These are phyloP conservation scores for Parelbella ahira DNA, from an alignment of 2,888 invertebrate species.

Conservation along the genomic window DNA sequence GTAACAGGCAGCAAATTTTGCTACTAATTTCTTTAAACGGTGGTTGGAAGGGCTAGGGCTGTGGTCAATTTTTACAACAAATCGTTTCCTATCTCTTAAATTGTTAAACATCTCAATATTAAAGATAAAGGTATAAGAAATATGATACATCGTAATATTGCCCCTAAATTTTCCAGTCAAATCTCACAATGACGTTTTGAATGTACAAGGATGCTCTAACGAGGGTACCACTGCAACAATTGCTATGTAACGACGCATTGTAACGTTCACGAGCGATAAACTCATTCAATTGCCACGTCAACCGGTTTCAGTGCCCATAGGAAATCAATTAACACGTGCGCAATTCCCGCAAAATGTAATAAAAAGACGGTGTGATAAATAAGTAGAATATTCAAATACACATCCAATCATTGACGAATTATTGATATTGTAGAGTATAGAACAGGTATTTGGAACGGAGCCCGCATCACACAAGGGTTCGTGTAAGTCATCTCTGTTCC, in stretches of 20 bases:
- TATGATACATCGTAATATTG: slow-evolving; percentile 3
- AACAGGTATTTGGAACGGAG: slow-evolving; percentile 18
- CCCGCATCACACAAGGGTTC: slow-evolving; percentile 23
- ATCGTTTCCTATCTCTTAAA: too few relatives aligned
- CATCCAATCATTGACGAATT: slow-evolving; percentile 16
- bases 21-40: too few relatives aligned
- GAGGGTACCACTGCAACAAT: slow-evolving; percentile 29
- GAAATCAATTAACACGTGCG: slow-evolving; percentile 11
- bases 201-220: slow-evolving; percentile 24
- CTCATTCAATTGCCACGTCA: slow-evolving; percentile 23
- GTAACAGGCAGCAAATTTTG: too few relatives aligned
- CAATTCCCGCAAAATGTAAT: not conserved
- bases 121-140: too few relatives aligned
- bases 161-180: slow-evolving; percentile 6
- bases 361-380: slow-evolving; percentile 7
- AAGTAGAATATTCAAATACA: slow-evolving; percentile 13
- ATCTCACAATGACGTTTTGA: slow-evolving; percentile 25
- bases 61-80: too few relatives aligned
- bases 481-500: slow-evolving; percentile 31
- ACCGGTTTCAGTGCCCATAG: slow-evolving; percentile 1
- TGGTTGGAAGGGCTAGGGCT: too few relatives aligned
- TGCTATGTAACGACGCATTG: slow-evolving; percentile 30
- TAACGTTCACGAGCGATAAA: slow-evolving; percentile 26
- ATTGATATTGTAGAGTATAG: slow-evolving; percentile 11
- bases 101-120: too few relatives aligned